A percentile compares a stretch with the other conserved stretches of the same genome.
phyloP scores from a whole-genome alignment of 1,140 invertebrate species.

The Pogonomyrmex barbatus region DNA sequence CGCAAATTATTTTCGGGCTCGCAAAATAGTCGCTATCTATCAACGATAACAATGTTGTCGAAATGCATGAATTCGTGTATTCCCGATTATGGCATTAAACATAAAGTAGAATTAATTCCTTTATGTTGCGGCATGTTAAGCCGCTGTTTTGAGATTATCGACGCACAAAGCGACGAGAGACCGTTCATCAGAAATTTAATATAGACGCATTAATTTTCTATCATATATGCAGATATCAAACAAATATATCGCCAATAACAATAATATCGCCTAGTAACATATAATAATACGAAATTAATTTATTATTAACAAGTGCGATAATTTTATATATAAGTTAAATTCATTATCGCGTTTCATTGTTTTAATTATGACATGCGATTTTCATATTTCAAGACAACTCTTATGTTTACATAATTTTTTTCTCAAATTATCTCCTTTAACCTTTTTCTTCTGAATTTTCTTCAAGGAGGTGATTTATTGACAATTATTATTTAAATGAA shows the following conservation, averaged over 20 bases:
- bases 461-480: not conserved
- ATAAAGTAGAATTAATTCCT: slow-evolving; percentile 11
- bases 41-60: slow-evolving; percentile 22
- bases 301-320: slow-evolving; percentile 3
- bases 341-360: not conserved
- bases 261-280: not conserved
- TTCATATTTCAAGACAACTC: not conserved
- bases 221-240: not conserved
- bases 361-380: slow-evolving; percentile 11
- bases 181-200: slow-evolving; percentile 37
- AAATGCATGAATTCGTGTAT: slow-evolving; percentile 21
- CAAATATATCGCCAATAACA: too few species aligned
- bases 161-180: not conserved
- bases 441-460: not conserved
- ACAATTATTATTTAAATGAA: not conserved
- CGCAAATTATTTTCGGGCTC: slow-evolving; percentile 23
- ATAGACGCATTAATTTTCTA: not conserved
- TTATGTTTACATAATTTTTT: not conserved
- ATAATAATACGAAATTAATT: slow-evolving; percentile 29
- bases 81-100: slow-evolving; percentile 6
- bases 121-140: not conserved
- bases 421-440: not conserved
- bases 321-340: slow-evolving; percentile 2
- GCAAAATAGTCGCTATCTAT: not conserved
- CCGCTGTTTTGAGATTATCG: not conserved